Evolutionary conservation across 2,888 invertebrate genomes (phyloP).

Genomic region (Xestia c-nigrum): DNA sequence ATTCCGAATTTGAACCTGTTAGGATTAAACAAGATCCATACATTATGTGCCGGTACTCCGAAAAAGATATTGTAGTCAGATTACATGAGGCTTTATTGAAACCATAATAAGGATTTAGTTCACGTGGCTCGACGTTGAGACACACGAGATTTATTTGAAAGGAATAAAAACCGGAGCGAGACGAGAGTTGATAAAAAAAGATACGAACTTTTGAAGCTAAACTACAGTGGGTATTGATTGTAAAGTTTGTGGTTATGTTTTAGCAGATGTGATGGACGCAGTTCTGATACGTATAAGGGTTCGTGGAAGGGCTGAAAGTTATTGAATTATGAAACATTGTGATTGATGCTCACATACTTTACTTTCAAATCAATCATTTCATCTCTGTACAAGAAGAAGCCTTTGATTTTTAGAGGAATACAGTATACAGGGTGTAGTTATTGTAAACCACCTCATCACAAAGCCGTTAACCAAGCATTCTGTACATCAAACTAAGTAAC

Average conservation of each 20-base stretch:
- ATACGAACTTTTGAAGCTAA: constrained; percentile 24
- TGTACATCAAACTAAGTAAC: no score
- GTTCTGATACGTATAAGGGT: background rate
- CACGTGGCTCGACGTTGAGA: constrained; percentile 28
- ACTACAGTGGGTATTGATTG: background rate
- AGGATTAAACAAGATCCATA: constrained; percentile 47
- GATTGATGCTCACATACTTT: background rate
- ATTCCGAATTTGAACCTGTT: constrained; percentile 19
- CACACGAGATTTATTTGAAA: constrained; percentile 46
- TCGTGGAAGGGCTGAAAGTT: background rate
- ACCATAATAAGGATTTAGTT: constrained; percentile 44
- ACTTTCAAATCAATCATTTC: background rate
- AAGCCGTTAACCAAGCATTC: no score
- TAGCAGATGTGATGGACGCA: background rate
- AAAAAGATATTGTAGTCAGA: constrained; percentile 39
- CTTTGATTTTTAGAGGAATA: background rate
- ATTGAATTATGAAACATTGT: background rate
- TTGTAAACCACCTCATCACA: no score
- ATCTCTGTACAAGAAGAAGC: background rate
- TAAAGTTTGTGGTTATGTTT: background rate
- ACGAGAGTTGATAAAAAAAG: background rate
- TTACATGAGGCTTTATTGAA: constrained; percentile 53
- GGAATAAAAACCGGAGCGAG: constrained; percentile 41
- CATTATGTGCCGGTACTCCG: constrained; percentile 32
- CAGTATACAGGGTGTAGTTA: no score